Conservation (phyloP, 2,888 invertebrate species). For the Clunio marinus region DNA sequence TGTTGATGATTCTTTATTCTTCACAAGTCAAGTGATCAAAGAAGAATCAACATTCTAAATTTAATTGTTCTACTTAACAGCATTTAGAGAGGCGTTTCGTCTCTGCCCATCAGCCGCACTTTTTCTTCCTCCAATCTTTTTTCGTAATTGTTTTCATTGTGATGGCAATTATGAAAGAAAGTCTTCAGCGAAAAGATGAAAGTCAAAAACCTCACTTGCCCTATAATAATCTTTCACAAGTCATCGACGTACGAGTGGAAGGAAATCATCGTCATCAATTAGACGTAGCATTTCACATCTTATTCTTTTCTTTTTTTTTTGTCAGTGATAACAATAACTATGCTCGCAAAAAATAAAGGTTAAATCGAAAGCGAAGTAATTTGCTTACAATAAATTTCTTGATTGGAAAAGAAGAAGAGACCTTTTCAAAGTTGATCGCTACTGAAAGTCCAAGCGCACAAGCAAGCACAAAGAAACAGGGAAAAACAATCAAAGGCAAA, state of each 20-base stretch:
- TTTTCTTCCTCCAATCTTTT: not conserved
- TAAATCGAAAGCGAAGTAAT: no score
- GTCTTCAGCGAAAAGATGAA: no score
- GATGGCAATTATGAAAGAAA: slow-evolving; percentile 10
- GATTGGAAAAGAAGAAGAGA: no score
- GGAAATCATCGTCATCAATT: not conserved
- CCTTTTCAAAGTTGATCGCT: no score
- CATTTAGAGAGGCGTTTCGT: not conserved
- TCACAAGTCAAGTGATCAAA: not conserved
- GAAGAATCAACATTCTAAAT: slow-evolving; percentile 2
- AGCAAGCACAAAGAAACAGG: no score
- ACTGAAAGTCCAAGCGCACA: slow-evolving; percentile 1
- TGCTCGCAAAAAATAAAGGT: no score
- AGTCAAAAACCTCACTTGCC: not conserved
- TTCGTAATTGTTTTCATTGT: not conserved
- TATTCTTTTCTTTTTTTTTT: no score
- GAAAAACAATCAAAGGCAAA: no score
- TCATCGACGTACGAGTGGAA: not conserved
- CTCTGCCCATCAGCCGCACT: not conserved
- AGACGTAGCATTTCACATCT: slow-evolving; percentile 1
- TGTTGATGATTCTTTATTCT: not conserved
- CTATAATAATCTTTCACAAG: not conserved
- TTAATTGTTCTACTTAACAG: not conserved
- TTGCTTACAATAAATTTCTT: not conserved
- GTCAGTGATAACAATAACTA: no score